Conservation (phyloP, 1,140 invertebrate genomes). For the Mamestra configurata region DNA sequence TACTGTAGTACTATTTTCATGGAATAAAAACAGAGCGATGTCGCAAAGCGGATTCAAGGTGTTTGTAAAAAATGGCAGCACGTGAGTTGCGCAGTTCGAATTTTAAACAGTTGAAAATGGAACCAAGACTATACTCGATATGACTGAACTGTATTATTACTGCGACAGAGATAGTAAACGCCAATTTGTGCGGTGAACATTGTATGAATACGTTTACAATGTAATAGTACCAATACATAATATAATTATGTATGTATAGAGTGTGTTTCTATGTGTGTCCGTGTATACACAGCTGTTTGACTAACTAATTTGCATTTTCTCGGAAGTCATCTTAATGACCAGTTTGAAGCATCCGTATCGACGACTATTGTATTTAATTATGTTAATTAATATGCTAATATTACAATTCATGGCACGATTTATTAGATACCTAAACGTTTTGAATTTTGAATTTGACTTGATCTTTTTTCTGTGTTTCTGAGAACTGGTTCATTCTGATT, state of each 20-base stretch:
- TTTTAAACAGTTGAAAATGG: constrained; percentile 29
- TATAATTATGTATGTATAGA: background rate
- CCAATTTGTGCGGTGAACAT: background rate
- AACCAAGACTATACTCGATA: background rate
- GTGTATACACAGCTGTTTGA: background rate
- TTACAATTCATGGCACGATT: constrained; percentile 10
- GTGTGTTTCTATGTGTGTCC: background rate
- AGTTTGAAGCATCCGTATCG: constrained; percentile 21
- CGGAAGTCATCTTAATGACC: constrained; percentile 28
- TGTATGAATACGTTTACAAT: background rate
- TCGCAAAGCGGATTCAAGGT: constrained; percentile 37
- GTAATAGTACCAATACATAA: background rate
- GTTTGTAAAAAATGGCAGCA: constrained; percentile 19
- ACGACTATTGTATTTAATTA: background rate
- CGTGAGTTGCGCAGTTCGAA: constrained; percentile 11
- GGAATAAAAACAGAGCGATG: constrained; percentile 9
- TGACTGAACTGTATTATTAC: background rate
- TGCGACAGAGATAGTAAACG: background rate
- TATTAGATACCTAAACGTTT: background rate
- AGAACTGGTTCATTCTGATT: background rate
- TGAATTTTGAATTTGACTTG: background rate
- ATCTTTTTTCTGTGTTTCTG: constrained; percentile 4
- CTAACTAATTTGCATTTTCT: constrained; percentile 30
- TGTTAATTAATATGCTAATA: constrained; percentile 23
- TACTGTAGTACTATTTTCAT: background rate